Evolutionary conservation across 1,140 invertebrate genomes (phyloP), one percentile per base, ranked within the genome.

Genomic region (Varroa destructor): DNA sequence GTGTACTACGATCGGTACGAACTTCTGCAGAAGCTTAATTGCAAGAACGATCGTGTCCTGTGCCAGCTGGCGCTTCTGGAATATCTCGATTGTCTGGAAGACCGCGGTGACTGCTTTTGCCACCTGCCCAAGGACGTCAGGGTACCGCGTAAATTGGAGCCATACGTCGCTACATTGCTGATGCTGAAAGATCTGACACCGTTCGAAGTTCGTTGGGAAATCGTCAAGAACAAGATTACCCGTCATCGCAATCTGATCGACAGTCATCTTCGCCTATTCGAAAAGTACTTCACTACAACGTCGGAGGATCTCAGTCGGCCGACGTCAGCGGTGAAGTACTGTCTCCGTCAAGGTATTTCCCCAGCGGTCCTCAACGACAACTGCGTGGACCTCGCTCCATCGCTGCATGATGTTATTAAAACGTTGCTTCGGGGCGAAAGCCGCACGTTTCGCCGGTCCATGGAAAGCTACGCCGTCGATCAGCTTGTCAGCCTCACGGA

Each of bases 1-100:
- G 61, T 67, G 10, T 67, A 67, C 37, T 67, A 67, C 61, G 61
- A 67, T 67, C 61, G 61, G 12, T 67, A 67, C 61, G 61, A 67
- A 37, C 61, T 67, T 67, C 61, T 67, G 12, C 61, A 67, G 36
- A 67, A 67, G 46, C 37, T 67, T 14, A 67, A 67, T 67, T 67
- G 61, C 37, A 67, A 67, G 46, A 67, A 67, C 61, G 61, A 67
- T 40, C 61, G 61, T 67, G 61, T 67, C 61, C 37, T 67, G 61
- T 67, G 61, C 46, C 61, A 67, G 61, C 61, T 67, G 61, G 61
- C 61, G 14, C 61, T 67, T 12, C 61, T 67, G 14, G 61, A 67
- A 67, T 67, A 67, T 8, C 61, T 67, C 40, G 61, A 67, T 67
- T 67, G 61, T 40, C 46, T 67, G 61, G 61, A 67, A 67, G 61